phyloP scores from a whole-genome alignment of 2,113 vertebrate species.

The Mugil cephalus region DNA sequence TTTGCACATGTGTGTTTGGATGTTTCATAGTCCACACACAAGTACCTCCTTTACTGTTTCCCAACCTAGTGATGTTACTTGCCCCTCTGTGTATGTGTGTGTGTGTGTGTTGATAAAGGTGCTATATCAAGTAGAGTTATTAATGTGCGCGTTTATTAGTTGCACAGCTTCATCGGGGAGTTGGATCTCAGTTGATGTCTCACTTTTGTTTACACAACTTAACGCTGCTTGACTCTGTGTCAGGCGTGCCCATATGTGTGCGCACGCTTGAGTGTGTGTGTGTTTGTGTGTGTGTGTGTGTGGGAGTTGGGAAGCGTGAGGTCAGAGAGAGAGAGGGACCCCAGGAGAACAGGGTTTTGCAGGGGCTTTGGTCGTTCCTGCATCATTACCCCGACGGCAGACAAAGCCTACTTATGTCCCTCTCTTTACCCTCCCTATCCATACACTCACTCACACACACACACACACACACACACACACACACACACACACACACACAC shows the following conservation, averaged over 20 bases:
- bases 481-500: slow-evolving; percentile 29
- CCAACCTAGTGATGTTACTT: not conserved
- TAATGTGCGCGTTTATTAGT: slow-evolving; percentile 68
- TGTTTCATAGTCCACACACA: slow-evolving; percentile 9
- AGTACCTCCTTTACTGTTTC: not conserved
- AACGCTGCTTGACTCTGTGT: slow-evolving; percentile 64
- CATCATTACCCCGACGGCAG: slow-evolving; percentile 80
- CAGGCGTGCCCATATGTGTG: slow-evolving; percentile 68
- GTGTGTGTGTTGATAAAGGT: slow-evolving; percentile 31
- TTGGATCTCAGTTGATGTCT: slow-evolving; percentile 59
- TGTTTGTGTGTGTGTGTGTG: slow-evolving; percentile 65
- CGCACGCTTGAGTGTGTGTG: slow-evolving; percentile 47
- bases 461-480: slow-evolving; percentile 15
- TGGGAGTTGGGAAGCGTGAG: slow-evolving; percentile 60
- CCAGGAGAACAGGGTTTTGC: slow-evolving; percentile 77
- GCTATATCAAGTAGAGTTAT: slow-evolving; percentile 48
- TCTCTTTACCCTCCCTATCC: slow-evolving; percentile 55
- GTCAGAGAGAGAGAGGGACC: slow-evolving; percentile 74
- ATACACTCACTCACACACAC: slow-evolving; percentile 42
- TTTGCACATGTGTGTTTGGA: not conserved
- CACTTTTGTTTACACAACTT: slow-evolving; percentile 74
- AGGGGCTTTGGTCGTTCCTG: slow-evolving; percentile 75
- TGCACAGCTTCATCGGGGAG: slow-evolving; percentile 56
- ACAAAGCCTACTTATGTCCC: slow-evolving; percentile 77
- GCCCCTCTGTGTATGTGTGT: not conserved